Base-by-base conservation (phyloP, 2,888 invertebrate genomes). In the Chrysina gloriosa region DNA sequence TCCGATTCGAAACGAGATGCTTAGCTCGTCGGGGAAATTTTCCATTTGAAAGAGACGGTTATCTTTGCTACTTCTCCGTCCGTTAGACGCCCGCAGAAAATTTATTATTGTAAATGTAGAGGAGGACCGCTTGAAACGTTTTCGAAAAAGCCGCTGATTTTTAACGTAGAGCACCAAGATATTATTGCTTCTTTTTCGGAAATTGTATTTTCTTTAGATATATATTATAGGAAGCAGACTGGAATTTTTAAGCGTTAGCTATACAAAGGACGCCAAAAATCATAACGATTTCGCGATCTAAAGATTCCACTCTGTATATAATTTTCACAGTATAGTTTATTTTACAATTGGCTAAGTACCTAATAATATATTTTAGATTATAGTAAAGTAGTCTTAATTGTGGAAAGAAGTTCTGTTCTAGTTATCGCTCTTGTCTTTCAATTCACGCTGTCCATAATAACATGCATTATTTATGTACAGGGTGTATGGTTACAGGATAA, bases 401-500 rank as follows among this genome's bases (percentile, higher is more conserved):
- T 45, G 45, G 45, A 45, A 14, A 45, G 45, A 31, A n/a, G 31
- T 31, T 45, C 14, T 21, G 45, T 19, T 45, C n/a, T 45, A 45
- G 45, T 45, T 45, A 21, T 21, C 16, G 45, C 45, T 45, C 31
- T 31, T 31, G n/a, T 31, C 31, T 31, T 31, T 31, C 19, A 21
- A 45, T 45, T 48, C 23, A 25, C 27, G 48, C 48, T 27, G 11
- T 25, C n/a, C 5, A 25, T 48, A 48, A 48, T 48, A 48, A 25
- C 48, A 48, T 7, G 19, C 9, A 21, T 25, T 27, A 27, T 56
- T 23, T 56, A 34, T 56, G 56, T 54, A 36, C 36, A 36, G 36
- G 54, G 54, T 54, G 54, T 34, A 36, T 56, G 56, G 56, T 56
- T 56, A 23, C n/a, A 36, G 56, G 21, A 19, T 50, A 50, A 27